phyloP scores from a whole-genome alignment of 2,113 vertebrate species.

The Petrocephalus zakoni region DNA sequence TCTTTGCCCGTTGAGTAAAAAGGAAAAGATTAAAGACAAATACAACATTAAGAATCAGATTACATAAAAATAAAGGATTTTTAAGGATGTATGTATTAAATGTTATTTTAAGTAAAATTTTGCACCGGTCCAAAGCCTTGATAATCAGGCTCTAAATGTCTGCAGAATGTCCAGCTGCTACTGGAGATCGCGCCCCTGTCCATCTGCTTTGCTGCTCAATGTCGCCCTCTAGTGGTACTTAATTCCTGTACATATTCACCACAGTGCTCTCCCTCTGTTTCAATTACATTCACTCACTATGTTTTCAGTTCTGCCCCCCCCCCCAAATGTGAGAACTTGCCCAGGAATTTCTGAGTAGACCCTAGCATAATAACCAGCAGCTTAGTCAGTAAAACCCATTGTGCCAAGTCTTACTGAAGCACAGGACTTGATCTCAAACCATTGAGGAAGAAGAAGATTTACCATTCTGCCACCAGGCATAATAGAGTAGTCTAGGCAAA shows the following conservation, averaged over 20 bases:
- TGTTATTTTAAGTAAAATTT: neutral
- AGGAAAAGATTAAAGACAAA: neutral
- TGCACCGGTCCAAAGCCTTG: neutral
- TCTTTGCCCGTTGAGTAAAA: neutral
- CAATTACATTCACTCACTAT: neutral
- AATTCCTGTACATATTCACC: neutral
- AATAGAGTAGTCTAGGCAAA: neutral
- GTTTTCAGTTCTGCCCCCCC: neutral
- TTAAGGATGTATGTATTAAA: neutral
- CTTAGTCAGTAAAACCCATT: neutral
- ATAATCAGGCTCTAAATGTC: neutral
- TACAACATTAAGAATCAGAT: neutral
- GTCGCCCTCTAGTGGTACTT: neutral
- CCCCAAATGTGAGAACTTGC: neutral
- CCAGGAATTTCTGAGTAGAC: neutral
- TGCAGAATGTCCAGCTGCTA: slow-evolving; percentile 15
- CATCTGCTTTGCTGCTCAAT: neutral
- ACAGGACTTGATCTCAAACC: neutral
- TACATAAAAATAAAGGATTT: neutral
- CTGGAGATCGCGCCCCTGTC: neutral
- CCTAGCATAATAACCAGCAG: neutral
- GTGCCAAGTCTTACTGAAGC: neutral
- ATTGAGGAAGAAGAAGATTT: neutral
- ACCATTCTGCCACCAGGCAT: neutral
- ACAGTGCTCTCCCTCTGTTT: neutral